Evolutionary conservation across 1,140 invertebrate species (phyloP).

Genomic region (Neodiprion fabricii): DNA sequence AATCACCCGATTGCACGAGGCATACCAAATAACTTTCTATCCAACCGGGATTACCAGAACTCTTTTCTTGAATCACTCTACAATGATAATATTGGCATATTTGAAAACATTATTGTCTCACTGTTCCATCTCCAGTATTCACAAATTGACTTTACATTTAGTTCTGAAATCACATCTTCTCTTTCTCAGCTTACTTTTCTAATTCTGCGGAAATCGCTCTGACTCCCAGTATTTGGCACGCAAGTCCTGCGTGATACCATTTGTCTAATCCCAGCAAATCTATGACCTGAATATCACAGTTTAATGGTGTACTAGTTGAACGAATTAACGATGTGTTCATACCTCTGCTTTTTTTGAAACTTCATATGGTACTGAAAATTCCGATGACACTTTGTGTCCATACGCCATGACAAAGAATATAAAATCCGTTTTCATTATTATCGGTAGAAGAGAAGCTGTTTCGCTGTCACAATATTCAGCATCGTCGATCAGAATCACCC

Average conservation of each 20-base stretch:
- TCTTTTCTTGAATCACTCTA: slow-evolving; percentile 66
- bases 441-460: slow-evolving; percentile 60
- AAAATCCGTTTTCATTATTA: slow-evolving; percentile 47
- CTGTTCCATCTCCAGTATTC: neutral
- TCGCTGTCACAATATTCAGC: slow-evolving; percentile 62
- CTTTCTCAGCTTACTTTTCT: slow-evolving; percentile 61
- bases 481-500: slow-evolving; percentile 64
- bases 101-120: neutral
- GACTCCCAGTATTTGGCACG: slow-evolving; percentile 68
- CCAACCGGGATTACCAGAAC: slow-evolving; percentile 70
- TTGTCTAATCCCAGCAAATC: slow-evolving; percentile 55
- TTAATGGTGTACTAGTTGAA: neutral
- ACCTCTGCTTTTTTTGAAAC: slow-evolving; percentile 43
- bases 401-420: slow-evolving; percentile 47
- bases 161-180: neutral
- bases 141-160: neutral
- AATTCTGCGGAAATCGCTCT: slow-evolving; percentile 67
- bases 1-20: slow-evolving; percentile 61
- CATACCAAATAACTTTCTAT: slow-evolving; percentile 69
- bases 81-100: slow-evolving; percentile 4
- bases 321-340: neutral
- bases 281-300: slow-evolving; percentile 36
- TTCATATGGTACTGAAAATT: slow-evolving; percentile 27
- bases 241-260: slow-evolving; percentile 66
- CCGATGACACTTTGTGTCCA: slow-evolving; percentile 37